A percentile compares a stretch with the other conserved stretches of the same genome.
Evolutionary conservation across 2,888 invertebrate genomes (phyloP).

Genomic region (Phoronis australis): DNA sequence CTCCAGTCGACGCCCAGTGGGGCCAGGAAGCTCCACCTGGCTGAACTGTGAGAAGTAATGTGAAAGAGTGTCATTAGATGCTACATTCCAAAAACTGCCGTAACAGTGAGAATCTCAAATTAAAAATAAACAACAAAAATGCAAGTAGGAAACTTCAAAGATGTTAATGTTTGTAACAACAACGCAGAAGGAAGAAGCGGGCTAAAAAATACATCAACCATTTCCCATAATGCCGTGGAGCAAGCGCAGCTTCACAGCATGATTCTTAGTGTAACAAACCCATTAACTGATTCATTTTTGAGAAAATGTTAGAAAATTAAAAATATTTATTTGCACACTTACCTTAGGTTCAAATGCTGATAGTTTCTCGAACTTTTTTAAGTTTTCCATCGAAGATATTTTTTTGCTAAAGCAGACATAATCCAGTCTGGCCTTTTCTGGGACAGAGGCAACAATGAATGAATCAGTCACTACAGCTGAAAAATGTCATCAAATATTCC

Average conservation of each 20-base stretch:
- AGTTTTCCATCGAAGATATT: conserved; percentile 34
- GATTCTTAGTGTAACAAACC: too few relatives aligned
- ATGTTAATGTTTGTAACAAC: conserved; percentile 62
- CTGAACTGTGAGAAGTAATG: conserved; percentile 28
- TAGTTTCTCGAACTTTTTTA: conserved; percentile 48
- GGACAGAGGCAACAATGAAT: conserved; percentile 42
- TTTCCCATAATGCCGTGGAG: too few relatives aligned
- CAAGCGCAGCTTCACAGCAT: too few relatives aligned
- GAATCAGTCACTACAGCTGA: conserved; percentile 42
- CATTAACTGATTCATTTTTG: too few relatives aligned
- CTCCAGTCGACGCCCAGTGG: conserved; percentile 58
- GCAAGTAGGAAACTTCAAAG: too few relatives aligned
- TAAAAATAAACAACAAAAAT: too few relatives aligned
- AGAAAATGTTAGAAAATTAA: too few relatives aligned
- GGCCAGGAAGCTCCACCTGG: conserved; percentile 57
- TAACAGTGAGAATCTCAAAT: too few relatives aligned
- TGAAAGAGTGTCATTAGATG: too few relatives aligned
- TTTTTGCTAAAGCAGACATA: conserved; percentile 45
- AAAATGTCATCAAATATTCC: conserved; percentile 7
- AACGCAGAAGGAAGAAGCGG: conserved; percentile 33
- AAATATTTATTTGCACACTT: conserved; percentile 57
- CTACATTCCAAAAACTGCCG: too few relatives aligned
- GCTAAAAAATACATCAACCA: conserved; percentile 62
- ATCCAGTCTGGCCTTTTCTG: conserved; percentile 45
- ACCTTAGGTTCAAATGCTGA: conserved; percentile 50